Percentiles rank a stretch among this genome's conserved stretches.
These are phyloP conservation scores for Laticauda laticaudata DNA, from an alignment of 2,113 vertebrate genomes.

Conservation along the genomic window DNA sequence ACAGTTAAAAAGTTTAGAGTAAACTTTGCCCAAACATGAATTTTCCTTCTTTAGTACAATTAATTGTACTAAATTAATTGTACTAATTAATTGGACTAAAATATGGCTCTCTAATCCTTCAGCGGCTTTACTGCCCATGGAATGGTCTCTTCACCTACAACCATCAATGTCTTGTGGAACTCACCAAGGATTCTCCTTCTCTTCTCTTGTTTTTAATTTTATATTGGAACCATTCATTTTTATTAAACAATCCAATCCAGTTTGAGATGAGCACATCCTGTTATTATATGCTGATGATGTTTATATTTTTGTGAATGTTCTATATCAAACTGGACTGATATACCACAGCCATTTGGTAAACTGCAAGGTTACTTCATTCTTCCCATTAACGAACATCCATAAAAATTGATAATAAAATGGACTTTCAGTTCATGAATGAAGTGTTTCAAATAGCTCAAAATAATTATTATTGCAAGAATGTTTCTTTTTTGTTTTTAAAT, in stretches of 20 bases:
- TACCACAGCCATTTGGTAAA: not conserved
- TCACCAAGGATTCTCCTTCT: not conserved
- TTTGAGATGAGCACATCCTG: not conserved
- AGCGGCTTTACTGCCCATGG: not conserved
- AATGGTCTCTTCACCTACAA: not conserved
- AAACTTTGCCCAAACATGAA: not conserved
- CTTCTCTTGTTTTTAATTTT: not conserved
- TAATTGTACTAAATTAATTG: not conserved
- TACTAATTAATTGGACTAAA: not conserved
- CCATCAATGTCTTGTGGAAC: not conserved
- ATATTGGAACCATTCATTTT: not conserved
- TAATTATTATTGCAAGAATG: too few relatives aligned
- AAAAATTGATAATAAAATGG: too few relatives aligned
- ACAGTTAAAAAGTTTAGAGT: not conserved
- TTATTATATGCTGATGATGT: not conserved
- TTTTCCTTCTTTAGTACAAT: not conserved
- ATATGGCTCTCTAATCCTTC: not conserved
- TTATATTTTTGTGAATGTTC: not conserved
- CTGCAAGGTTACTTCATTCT: not conserved
- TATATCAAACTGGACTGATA: not conserved
- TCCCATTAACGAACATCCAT: too few relatives aligned
- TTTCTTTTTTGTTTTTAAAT: too few relatives aligned
- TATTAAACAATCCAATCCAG: not conserved
- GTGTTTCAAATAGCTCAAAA: too few relatives aligned
- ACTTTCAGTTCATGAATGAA: too few relatives aligned